Evolutionary conservation across 2,888 invertebrate genomes (phyloP).

Genomic region (Prosopocoilus inquinatus): DNA sequence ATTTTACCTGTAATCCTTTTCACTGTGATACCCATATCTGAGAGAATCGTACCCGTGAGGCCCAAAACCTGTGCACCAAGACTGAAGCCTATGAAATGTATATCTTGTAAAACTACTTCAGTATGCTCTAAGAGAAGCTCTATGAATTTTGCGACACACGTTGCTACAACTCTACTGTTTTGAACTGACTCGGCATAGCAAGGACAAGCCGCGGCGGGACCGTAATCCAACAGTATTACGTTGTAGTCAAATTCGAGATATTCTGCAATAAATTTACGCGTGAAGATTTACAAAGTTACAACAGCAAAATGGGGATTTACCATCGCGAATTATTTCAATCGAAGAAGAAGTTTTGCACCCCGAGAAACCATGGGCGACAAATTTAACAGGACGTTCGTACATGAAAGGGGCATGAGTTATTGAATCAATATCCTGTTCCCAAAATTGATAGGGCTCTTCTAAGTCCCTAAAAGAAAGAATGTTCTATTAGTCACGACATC

Average conservation of each 20-base stretch:
- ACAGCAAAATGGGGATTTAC: constrained; percentile 38
- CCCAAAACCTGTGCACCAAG: constrained; percentile 64
- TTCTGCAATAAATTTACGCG: constrained; percentile 44
- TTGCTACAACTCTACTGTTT: constrained; percentile 59
- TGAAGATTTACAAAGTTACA: not conserved
- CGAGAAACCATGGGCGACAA: constrained; percentile 65
- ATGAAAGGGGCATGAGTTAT: constrained; percentile 56
- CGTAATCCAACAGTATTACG: constrained; percentile 63
- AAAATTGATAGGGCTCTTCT: no score
- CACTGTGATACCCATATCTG: constrained; percentile 45
- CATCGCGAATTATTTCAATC: constrained; percentile 60
- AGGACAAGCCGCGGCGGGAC: constrained; percentile 56
- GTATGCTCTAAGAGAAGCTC: constrained; percentile 52
- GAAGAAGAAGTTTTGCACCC: constrained; percentile 61
- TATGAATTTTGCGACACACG: constrained; percentile 60
- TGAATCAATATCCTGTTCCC: no score
- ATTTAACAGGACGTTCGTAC: constrained; percentile 53
- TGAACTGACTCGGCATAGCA: constrained; percentile 60
- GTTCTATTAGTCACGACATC: not conserved
- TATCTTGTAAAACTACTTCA: constrained; percentile 47
- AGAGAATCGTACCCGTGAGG: constrained; percentile 52
- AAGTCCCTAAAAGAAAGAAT: no score
- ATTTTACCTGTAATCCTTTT: constrained; percentile 61
- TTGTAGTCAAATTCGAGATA: constrained; percentile 59
- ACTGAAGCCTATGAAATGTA: constrained; percentile 66